These are phyloP conservation scores for Chironomus riparius DNA, from an alignment of 2,888 invertebrate genomes.

Conservation along the genomic window DNA sequence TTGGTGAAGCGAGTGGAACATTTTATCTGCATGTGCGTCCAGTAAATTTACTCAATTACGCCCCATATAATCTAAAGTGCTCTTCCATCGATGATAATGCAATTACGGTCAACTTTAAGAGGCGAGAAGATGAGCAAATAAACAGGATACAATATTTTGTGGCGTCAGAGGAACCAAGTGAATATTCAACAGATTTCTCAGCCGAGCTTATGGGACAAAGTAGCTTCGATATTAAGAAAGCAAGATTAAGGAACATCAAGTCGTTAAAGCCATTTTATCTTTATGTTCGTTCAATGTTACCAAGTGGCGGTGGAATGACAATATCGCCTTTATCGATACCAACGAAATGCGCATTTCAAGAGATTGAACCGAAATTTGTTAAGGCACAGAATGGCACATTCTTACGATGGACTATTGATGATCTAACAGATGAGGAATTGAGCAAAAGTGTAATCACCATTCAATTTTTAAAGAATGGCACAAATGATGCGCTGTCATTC, in stretches of 20 bases:
- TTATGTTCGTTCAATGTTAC: not conserved
- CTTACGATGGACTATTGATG: constrained; percentile 30
- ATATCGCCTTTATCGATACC: constrained; percentile 38
- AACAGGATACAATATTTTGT: constrained; percentile 38
- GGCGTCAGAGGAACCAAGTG: constrained; percentile 38
- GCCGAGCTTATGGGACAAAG: not conserved
- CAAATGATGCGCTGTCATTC: constrained; percentile 29
- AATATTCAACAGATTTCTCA: constrained; percentile 35
- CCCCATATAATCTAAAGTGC: constrained; percentile 37
- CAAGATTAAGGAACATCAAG: not conserved
- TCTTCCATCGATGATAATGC: constrained; percentile 40
- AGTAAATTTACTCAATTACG: constrained; percentile 31
- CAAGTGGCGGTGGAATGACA: not conserved
- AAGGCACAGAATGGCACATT: constrained; percentile 29
- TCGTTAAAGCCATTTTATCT: constrained; percentile 10
- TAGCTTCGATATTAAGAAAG: not conserved
- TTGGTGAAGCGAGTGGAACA: constrained; percentile 38
- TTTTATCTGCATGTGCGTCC: constrained; percentile 36
- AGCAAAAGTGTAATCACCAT: constrained; percentile 29
- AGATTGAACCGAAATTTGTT: constrained; percentile 35
- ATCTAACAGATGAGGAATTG: not conserved
- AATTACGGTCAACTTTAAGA: constrained; percentile 40
- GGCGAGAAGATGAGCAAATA: constrained; percentile 18
- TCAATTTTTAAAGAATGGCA: constrained; percentile 30
- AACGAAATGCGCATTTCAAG: constrained; percentile 40